Percentiles rank a stretch among this genome's conserved stretches.
phyloP scores from a whole-genome alignment of 2,113 vertebrate genomes.

The Vombatus ursinus region DNA sequence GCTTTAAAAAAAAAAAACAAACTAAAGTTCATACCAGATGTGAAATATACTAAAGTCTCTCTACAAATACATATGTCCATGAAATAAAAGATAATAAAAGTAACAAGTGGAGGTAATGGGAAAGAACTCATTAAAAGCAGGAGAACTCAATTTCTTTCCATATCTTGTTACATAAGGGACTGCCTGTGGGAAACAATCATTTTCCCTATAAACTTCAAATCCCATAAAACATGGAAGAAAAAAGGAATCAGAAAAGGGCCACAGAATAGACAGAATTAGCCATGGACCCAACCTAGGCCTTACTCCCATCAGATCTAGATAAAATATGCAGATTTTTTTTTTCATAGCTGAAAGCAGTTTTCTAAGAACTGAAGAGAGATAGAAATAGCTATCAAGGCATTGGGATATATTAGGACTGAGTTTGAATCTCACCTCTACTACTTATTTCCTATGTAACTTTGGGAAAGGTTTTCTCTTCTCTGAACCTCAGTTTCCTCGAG shows the following conservation, averaged over 20 bases:
- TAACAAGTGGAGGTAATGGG: background rate
- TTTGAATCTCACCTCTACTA: background rate
- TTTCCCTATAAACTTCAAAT: constrained; percentile 41
- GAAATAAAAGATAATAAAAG: background rate
- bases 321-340: constrained; percentile 24
- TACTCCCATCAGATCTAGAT: constrained; percentile 46
- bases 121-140: background rate
- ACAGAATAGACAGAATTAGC: constrained; percentile 7
- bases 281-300: constrained; percentile 20
- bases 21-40: background rate
- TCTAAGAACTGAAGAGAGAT: constrained; percentile 20
- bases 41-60: background rate
- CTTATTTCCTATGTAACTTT: background rate
- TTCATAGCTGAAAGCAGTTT: constrained; percentile 18
- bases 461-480: background rate
- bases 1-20: background rate
- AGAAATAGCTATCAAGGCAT: constrained; percentile 1
- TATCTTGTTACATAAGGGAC: background rate
- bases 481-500: background rate
- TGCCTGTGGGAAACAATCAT: background rate
- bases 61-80: background rate
- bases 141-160: background rate
- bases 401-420: background rate
- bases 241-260: constrained; percentile 31
- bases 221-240: constrained; percentile 43